These are phyloP conservation scores for Amia ocellicauda DNA, from an alignment of 2,113 vertebrate genomes.

Conservation along the genomic window DNA sequence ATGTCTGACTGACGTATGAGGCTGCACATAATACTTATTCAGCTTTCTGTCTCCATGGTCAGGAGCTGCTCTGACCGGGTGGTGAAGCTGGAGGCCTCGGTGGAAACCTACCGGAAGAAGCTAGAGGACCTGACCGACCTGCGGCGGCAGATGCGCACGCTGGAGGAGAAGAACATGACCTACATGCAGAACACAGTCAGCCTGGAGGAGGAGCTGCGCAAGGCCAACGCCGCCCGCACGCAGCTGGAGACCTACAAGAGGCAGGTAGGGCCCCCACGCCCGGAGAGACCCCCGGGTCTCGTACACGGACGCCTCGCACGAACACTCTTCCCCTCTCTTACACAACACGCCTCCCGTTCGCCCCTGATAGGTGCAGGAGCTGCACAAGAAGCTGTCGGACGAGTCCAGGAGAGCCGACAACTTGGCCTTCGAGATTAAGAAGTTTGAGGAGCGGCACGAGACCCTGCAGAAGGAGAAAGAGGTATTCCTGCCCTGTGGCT, in stretches of 20 bases:
- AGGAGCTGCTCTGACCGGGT: conserved; percentile 84
- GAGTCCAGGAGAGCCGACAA: conserved; percentile 91
- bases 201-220: conserved; percentile 92
- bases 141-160: conserved; percentile 85
- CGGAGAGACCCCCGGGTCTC: too few relatives aligned
- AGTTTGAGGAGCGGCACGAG: conserved; percentile 88
- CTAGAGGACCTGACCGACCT: conserved; percentile 91
- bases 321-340: not conserved
- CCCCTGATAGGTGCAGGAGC: conserved; percentile 80
- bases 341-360: not conserved
- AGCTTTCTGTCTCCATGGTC: conserved; percentile 11
- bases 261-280: conserved; percentile 64
- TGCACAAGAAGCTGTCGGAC: conserved; percentile 85
- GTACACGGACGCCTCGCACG: too few relatives aligned
- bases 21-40: not conserved
- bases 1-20: too few relatives aligned
- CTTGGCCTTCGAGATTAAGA: conserved; percentile 85
- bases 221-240: conserved; percentile 87
- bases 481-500: conserved; percentile 50
- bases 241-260: conserved; percentile 92
- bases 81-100: conserved; percentile 84
- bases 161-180: conserved; percentile 94
- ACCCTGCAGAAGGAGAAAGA: conserved; percentile 90
- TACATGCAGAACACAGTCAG: conserved; percentile 96
- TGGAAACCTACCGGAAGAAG: conserved; percentile 92